A percentile compares a stretch with the other conserved stretches of the same genome.
phyloP scores from a whole-genome alignment of 2,888 invertebrate genomes.

The Oscheius onirici region DNA sequence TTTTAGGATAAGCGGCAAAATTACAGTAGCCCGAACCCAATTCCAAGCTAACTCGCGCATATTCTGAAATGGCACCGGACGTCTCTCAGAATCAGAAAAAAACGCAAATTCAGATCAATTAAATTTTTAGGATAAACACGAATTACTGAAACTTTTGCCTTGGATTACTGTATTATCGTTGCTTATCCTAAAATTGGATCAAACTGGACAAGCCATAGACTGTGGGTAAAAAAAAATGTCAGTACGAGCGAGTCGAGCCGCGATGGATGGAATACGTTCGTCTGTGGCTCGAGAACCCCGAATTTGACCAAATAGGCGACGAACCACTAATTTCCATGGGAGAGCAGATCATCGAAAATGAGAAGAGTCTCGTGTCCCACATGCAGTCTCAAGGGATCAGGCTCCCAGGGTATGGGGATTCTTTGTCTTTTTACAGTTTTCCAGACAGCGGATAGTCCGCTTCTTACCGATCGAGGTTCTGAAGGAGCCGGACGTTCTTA shows the following conservation, averaged over 20 bases:
- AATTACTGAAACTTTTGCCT: not conserved
- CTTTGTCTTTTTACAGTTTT: no score
- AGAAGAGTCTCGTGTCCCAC: conserved; percentile 60
- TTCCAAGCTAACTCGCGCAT: no score
- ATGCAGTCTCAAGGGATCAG: conserved; percentile 61
- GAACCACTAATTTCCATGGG: conserved; percentile 54
- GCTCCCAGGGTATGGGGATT: conserved; percentile 60
- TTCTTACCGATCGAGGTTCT: conserved; percentile 60
- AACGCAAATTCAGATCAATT: no score
- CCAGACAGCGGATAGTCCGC: conserved; percentile 56
- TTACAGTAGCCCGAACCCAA: no score
- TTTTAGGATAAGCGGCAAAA: no score
- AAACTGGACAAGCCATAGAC: no score
- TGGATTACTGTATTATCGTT: not conserved
- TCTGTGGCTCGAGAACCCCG: conserved; percentile 56
- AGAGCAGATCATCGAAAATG: conserved; percentile 53
- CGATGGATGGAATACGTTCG: conserved; percentile 59
- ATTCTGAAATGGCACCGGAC: no score
- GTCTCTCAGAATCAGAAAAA: no score
- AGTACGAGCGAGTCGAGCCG: conserved; percentile 55
- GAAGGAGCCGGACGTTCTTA: conserved; percentile 54
- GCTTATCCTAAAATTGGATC: no score
- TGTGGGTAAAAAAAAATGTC: not conserved
- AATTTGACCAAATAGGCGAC: conserved; percentile 37
- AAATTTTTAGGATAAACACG: no score